Evolutionary conservation across 2,797 vertebrate species (phyloP).

Genomic region (Taeniopygia guttata): DNA sequence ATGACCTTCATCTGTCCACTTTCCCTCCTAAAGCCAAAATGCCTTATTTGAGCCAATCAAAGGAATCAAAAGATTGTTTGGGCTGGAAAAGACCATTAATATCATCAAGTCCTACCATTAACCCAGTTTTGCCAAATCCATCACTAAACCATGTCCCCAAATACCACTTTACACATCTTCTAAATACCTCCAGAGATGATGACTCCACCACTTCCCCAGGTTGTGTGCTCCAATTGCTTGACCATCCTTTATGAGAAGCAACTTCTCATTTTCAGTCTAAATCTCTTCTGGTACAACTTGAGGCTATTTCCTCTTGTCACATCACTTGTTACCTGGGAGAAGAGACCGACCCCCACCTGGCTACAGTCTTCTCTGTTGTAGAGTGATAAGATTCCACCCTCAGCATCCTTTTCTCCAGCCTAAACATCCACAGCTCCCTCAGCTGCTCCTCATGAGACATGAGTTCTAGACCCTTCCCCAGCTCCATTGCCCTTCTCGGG

Average conservation of each 20-base stretch:
- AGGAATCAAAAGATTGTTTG: not conserved
- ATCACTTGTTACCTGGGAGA: not conserved
- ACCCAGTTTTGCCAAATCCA: not conserved
- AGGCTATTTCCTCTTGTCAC: not conserved
- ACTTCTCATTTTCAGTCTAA: not conserved
- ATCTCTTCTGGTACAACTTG: not conserved
- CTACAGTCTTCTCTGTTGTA: not conserved
- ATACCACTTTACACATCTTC: not conserved
- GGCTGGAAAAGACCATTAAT: not conserved
- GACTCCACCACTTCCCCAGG: not conserved
- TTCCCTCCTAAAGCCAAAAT: not conserved
- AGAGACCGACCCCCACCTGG: rapidly evolving
- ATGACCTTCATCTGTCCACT: not conserved
- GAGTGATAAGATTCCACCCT: rapidly evolving
- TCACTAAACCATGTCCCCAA: not conserved
- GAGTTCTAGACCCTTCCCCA: not conserved
- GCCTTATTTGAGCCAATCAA: not conserved
- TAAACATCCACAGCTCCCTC: not conserved
- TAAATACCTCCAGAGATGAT: not conserved
- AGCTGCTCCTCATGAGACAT: not conserved
- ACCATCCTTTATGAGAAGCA: rapidly evolving
- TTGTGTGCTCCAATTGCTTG: not conserved
- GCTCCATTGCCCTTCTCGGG: not conserved
- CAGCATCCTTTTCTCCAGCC: not conserved
- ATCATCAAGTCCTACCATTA: rapidly evolving